Evolutionary conservation across 2,113 vertebrate species (phyloP), one percentile per base, ranked within the genome.

Genomic region (Acrocephalus arundinaceus): DNA sequence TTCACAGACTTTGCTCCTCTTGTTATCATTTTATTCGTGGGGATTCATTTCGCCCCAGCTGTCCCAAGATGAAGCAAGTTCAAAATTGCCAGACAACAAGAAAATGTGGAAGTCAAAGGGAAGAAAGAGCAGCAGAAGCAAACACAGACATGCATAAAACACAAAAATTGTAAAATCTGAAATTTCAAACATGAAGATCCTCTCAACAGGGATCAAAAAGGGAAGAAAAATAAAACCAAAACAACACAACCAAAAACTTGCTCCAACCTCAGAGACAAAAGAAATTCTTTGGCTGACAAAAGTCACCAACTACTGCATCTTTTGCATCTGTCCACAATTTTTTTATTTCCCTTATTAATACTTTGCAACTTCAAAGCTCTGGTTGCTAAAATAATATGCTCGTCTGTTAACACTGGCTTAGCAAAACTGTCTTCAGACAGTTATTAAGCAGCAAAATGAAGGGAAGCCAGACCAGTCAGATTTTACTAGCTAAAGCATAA

Each of bases 1-100:
- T 48, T 97, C 97, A 93, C 95, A 97, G 97, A 93, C 96, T 81
- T 96, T 74, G 70, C 95, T 96, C 89, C 93, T 97, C 97, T 96
- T 96, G 93, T 81, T 95, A 96, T 55, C 96, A 95, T 94, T 97
- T 96, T 88, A 96, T 97, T 93, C 16, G 8, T 46, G 85, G 93
- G 30, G 6, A 85, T 96, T 97, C 85, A 80, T 93, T 96, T 97
- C 45, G 63, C 62, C 76, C 22, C 11, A 68, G n/a, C 35, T 52
- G 89, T 77, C 78, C 87, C 85, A 55, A 86, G 76, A 33, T 19
- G 46, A 92, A 59, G 59, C 6, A n/a, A 94, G 43, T 39, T 78
- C 58, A 81, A 73, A 79, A 54, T 41, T 85, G 33, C 39, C 61
- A 80, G 37, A 91, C 30, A 15, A 87, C 85, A 82, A 94, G 52